Evolutionary conservation across 2,113 vertebrate genomes (phyloP).

Genomic region (Nyctereutes procyonoides): DNA sequence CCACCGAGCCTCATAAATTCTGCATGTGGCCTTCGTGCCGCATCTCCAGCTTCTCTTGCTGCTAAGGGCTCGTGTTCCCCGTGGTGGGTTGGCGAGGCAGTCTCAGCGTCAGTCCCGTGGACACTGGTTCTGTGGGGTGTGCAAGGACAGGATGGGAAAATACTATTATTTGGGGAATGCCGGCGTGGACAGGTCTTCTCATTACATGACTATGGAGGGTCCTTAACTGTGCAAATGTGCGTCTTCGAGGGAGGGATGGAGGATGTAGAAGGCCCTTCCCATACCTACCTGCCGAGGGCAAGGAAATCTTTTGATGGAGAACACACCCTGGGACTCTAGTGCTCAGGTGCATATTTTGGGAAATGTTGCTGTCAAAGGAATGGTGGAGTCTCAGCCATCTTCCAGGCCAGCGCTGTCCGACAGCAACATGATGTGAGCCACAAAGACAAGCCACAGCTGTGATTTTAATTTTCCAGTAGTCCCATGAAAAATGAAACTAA

Average conservation of each 20-base stretch:
- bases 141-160: not conserved
- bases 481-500: not conserved
- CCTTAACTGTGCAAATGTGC: rapidly evolving
- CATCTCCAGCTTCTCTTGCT: not conserved
- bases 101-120: not conserved
- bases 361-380: rapidly evolving
- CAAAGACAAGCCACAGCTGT: not conserved
- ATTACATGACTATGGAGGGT: rapidly evolving
- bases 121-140: not conserved
- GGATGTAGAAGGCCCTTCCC: not conserved
- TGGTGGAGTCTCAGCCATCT: rapidly evolving
- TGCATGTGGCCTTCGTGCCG: rapidly evolving
- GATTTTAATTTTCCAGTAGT: not conserved
- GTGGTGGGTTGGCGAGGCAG: too few relatives aligned
- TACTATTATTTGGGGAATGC: not conserved
- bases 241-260: not conserved
- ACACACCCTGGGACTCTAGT: rapidly evolving
- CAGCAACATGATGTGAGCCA: rapidly evolving
- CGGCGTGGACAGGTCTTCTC: not conserved
- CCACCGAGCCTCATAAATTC: rapidly evolving
- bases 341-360: not conserved
- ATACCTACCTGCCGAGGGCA: not conserved
- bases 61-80: too few relatives aligned
- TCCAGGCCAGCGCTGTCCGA: not conserved
- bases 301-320: not conserved